Evolutionary conservation across 2,888 invertebrate genomes (phyloP), one percentile per base, ranked within the genome.

Genomic region (Marasmarcha lunaedactyla): DNA sequence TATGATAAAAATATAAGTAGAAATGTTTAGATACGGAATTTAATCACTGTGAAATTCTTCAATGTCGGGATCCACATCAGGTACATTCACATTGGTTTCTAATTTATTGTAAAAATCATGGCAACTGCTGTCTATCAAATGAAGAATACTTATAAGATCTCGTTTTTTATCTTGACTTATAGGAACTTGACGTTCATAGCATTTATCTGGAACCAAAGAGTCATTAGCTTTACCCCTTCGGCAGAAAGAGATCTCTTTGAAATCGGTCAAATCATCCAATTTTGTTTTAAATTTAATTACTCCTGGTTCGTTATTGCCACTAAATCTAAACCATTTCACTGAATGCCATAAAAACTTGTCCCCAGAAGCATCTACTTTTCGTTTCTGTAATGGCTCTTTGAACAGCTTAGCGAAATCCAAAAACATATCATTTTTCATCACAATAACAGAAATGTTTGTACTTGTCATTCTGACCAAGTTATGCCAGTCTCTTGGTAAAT

Each of bases 301-400:
- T 33, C 40, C 40, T 15, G 40, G 35, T 42, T 37, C 40, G 13
- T 40, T 9, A 35, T 43, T 25, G 14, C 38, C 36, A 43, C 35
- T 36, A 26, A 30, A 43, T 15, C 36, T n/a, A 35, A 42, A 40
- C 42, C 42, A 43, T 43, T 43, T 40, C 10, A 43, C 38, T 37
- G 39, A 37, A 35, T 38, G 42, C 40, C 42, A 42, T 38, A 40
- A 27, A 30, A 37, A 42, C 40, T 40, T 43, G 13, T 43, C 38
- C n/a, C 43, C 43, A 20, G 40, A 40, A 35, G 37, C 11, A 40
- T 42, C 40, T 33, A 38, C 34, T 43, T 43, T 43, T 33, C 43
- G n/a, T 33, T 40, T 15, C 27, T 43, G 43, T 37, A 43, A 38
- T 33, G 40, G 43, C 5, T 40, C 43, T 38, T 45, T 42, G 27